Evolutionary conservation across 2,797 vertebrate species (phyloP).

Genomic region (Podargus strigoides): DNA sequence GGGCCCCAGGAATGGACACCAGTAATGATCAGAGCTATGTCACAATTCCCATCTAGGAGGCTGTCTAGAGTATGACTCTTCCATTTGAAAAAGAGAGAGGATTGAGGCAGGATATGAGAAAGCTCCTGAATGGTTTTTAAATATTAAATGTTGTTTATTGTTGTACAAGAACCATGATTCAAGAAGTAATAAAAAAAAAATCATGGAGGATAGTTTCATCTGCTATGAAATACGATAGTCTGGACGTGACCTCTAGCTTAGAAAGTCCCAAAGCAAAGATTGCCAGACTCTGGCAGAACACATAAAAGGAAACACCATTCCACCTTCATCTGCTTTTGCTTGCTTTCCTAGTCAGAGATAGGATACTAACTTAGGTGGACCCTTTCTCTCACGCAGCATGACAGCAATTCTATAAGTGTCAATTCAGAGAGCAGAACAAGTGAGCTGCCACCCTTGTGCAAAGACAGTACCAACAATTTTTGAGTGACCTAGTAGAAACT

Average conservation of each 20-base stretch:
- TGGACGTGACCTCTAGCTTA: background rate
- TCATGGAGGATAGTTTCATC: background rate
- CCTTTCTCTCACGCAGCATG: background rate
- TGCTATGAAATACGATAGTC: background rate
- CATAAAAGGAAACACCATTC: background rate
- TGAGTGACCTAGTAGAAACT: background rate
- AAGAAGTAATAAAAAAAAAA: background rate
- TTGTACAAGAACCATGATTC: background rate
- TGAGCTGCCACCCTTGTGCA: background rate
- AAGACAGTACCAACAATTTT: background rate
- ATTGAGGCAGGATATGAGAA: background rate
- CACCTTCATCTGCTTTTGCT: background rate
- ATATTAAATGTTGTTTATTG: background rate
- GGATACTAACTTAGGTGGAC: background rate
- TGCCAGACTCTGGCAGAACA: background rate
- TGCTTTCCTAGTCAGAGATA: background rate
- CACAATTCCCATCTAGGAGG: background rate
- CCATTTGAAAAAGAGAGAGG: background rate
- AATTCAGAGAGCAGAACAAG: background rate
- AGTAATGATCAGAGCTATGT: background rate
- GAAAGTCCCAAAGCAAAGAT: background rate
- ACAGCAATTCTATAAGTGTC: background rate
- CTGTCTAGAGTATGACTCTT: background rate
- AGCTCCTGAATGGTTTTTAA: background rate
- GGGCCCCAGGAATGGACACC: background rate